Evolutionary conservation across 2,113 vertebrate species (phyloP).

Genomic region (Montifringilla adamsi): DNA sequence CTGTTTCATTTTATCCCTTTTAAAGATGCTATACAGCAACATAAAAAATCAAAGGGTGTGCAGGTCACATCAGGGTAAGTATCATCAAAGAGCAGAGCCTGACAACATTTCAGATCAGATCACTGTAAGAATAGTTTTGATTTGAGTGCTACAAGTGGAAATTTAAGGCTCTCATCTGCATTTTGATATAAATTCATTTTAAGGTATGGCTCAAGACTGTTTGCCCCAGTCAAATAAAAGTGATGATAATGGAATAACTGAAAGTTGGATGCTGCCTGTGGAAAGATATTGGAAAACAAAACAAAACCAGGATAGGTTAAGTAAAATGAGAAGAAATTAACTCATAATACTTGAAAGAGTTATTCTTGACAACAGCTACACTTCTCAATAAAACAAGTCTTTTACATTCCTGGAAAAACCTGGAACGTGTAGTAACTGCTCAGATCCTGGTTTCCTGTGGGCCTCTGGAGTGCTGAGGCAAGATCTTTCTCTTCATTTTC

Average conservation of each 20-base stretch:
- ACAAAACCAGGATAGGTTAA: not conserved
- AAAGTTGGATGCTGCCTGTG: not conserved
- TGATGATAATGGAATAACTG: not conserved
- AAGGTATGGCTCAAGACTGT: not conserved
- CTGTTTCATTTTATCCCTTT: constrained; percentile 1
- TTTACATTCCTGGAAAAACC: not conserved
- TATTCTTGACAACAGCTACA: not conserved
- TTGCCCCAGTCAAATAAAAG: not conserved
- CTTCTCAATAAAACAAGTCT: not conserved
- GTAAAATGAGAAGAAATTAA: not conserved
- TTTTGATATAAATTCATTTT: not conserved
- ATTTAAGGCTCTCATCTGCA: not conserved
- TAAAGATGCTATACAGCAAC: not conserved
- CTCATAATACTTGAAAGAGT: not conserved
- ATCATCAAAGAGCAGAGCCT: not conserved
- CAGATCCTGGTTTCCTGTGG: not conserved
- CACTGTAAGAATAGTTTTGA: not conserved
- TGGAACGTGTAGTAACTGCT: not conserved
- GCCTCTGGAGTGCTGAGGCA: not conserved
- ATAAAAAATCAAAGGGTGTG: not conserved
- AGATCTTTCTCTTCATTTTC: not conserved
- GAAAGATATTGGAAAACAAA: not conserved
- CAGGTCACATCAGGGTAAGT: not conserved
- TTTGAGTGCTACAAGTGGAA: not conserved
- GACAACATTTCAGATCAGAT: not conserved